phyloP scores from a whole-genome alignment of 1,140 invertebrate genomes.

The Microplitis demolitor region DNA sequence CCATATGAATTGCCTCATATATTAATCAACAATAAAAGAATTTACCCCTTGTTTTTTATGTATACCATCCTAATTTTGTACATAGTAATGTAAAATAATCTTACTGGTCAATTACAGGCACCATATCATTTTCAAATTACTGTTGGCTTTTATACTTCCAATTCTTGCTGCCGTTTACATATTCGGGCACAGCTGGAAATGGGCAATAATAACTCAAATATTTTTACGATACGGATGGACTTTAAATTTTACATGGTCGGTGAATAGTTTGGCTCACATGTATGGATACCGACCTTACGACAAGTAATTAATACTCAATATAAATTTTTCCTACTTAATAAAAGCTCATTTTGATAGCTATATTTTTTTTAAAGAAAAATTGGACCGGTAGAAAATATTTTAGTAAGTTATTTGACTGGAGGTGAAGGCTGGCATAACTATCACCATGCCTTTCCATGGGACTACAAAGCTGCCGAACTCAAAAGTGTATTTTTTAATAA shows the following conservation, averaged over 20 bases:
- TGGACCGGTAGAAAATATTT: no score
- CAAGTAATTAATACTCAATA: slow-evolving; percentile 50
- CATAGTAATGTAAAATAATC: slow-evolving; percentile 24
- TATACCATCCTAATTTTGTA: background rate
- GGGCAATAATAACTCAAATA: background rate
- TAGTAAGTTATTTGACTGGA: no score
- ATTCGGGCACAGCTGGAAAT: slow-evolving; percentile 1
- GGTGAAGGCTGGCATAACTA: no score
- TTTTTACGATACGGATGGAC: slow-evolving; percentile 56
- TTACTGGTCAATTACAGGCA: background rate
- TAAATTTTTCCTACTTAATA: background rate
- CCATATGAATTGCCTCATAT: no score
- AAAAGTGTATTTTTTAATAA: no score
- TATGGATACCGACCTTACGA: slow-evolving; percentile 72
- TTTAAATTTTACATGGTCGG: slow-evolving; percentile 72
- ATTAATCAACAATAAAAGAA: no score
- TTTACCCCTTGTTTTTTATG: no score
- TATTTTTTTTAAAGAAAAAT: no score
- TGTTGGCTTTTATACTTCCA: slow-evolving; percentile 6
- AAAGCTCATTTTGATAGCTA: no score
- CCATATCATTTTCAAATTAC: background rate
- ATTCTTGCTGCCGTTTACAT: slow-evolving; percentile 7
- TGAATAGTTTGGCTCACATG: slow-evolving; percentile 73
- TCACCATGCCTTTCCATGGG: no score
- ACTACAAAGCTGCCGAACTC: no score